These are phyloP conservation scores for Cybosia mesomella DNA, from an alignment of 2,888 invertebrate genomes.

Conservation along the genomic window DNA sequence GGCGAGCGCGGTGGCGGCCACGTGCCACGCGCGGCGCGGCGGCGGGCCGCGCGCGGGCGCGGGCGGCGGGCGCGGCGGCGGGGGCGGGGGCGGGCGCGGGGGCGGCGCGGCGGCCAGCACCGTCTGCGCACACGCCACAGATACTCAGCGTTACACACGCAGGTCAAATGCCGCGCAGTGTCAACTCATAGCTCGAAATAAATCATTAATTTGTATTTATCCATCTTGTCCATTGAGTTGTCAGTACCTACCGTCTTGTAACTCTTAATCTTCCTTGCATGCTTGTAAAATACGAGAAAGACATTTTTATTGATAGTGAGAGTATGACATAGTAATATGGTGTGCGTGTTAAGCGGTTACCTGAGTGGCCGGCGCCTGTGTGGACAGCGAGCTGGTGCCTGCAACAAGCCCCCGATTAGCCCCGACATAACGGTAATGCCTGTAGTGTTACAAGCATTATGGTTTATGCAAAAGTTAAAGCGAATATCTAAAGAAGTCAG, in stretches of 20 bases:
- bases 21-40: conserved; percentile 62
- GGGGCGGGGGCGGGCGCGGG: conserved; percentile 15
- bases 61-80: conserved; percentile 49
- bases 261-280: conserved; percentile 68
- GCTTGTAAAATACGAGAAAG: conserved; percentile 64
- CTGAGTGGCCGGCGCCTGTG: conserved; percentile 38
- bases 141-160: neutral
- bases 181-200: too few species aligned
- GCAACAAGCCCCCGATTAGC: conserved; percentile 30
- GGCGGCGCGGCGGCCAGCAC: conserved; percentile 45
- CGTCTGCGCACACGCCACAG: conserved; percentile 46
- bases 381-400: conserved; percentile 46
- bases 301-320: neutral
- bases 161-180: too few species aligned
- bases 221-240: neutral
- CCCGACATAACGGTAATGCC: neutral
- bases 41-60: conserved; percentile 56
- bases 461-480: neutral
- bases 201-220: neutral
- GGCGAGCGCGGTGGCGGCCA: conserved; percentile 72
- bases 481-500: neutral
- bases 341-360: conserved; percentile 20
- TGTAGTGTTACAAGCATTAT: neutral
- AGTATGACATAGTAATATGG: neutral
- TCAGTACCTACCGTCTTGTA: conserved; percentile 71